Percentiles rank a stretch among this genome's conserved stretches.
Conservation (phyloP, 2,888 invertebrate species). For the Syrista parreyssii region DNA sequence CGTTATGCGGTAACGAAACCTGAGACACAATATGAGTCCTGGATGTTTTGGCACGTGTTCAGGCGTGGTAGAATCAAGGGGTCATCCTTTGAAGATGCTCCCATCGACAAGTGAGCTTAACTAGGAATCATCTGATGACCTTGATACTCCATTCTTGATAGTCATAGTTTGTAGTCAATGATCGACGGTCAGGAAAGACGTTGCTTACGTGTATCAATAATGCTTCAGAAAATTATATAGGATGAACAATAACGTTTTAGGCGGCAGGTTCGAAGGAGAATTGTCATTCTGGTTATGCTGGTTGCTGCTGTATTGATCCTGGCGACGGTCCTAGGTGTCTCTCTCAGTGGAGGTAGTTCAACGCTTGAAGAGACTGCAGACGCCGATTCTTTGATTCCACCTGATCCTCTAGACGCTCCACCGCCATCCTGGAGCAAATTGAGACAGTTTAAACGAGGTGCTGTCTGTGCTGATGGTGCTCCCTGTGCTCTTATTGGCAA, state of each 20-base stretch:
- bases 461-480: constrained; percentile 82
- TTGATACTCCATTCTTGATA: background rate
- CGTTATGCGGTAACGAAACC: background rate
- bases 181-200: background rate
- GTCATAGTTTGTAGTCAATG: background rate
- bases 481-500: constrained; percentile 83
- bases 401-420: constrained; percentile 73
- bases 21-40: background rate
- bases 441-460: constrained; percentile 76
- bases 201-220: background rate
- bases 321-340: constrained; percentile 62
- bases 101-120: background rate
- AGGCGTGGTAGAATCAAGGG: background rate
- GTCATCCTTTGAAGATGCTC: background rate
- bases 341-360: constrained; percentile 57
- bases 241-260: background rate
- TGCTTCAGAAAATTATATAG: background rate
- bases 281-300: constrained; percentile 37
- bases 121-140: background rate
- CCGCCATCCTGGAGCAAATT: constrained; percentile 77
- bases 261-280: constrained; percentile 26
- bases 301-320: constrained; percentile 39
- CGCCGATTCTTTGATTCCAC: constrained; percentile 67
- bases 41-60: background rate
- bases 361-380: constrained; percentile 42